phyloP scores from a whole-genome alignment of 2,888 invertebrate species.

The Cataglyphis albicans region DNA sequence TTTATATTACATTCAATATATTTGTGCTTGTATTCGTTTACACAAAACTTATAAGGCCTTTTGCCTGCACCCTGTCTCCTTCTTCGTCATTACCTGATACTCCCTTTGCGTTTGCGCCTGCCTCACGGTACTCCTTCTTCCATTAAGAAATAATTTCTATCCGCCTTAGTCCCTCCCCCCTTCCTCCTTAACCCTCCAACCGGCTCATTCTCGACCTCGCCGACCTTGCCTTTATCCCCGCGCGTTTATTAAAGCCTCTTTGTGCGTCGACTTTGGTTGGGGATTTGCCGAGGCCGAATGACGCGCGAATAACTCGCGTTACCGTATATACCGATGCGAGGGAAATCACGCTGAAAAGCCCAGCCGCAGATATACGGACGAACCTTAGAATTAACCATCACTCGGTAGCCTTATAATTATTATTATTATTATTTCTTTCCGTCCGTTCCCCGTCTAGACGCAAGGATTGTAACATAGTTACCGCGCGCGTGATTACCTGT shows the following conservation, averaged over 20 bases:
- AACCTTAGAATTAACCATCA: slow-evolving; percentile 61
- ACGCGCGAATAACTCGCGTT: slow-evolving; percentile 52
- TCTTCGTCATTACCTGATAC: slow-evolving; percentile 48
- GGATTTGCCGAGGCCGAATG: slow-evolving; percentile 56
- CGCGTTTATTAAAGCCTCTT: slow-evolving; percentile 59
- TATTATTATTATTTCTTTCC: slow-evolving; percentile 70
- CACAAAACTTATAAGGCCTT: slow-evolving; percentile 15
- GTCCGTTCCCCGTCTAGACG: slow-evolving; percentile 17
- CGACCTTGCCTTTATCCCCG: slow-evolving; percentile 59
- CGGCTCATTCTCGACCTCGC: slow-evolving; percentile 54
- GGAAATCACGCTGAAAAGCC: slow-evolving; percentile 54
- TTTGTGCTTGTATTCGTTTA: background rate
- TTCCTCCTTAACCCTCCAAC: slow-evolving; percentile 18
- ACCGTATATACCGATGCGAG: slow-evolving; percentile 9
- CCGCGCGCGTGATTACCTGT: slow-evolving; percentile 55
- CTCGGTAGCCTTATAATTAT: slow-evolving; percentile 71
- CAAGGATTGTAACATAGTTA: slow-evolving; percentile 67
- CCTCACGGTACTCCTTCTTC: slow-evolving; percentile 71
- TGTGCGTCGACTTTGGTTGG: slow-evolving; percentile 48
- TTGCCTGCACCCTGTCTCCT: slow-evolving; percentile 28
- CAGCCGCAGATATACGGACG: slow-evolving; percentile 14
- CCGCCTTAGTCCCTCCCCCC: slow-evolving; percentile 34
- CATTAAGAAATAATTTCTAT: slow-evolving; percentile 68
- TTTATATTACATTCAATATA: background rate
- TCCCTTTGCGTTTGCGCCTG: slow-evolving; percentile 56